These are phyloP conservation scores for Bujurquina vittata DNA, from an alignment of 2,113 vertebrate genomes.

Conservation along the genomic window DNA sequence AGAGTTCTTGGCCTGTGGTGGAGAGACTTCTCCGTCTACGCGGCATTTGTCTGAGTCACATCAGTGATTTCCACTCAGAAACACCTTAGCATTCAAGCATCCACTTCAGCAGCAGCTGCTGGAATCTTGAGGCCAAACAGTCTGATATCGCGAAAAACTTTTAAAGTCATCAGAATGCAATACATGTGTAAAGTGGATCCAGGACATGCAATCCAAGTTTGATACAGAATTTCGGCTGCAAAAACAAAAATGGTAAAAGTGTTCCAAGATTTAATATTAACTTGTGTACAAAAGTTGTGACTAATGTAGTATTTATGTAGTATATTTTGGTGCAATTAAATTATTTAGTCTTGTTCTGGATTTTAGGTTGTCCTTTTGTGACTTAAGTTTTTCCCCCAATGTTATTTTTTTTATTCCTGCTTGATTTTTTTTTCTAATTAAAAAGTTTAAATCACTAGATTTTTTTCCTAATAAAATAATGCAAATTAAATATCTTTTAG, in stretches of 20 bases:
- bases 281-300: too few relatives aligned
- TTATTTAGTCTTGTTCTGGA: too few relatives aligned
- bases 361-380: too few relatives aligned
- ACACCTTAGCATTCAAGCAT: slow-evolving; percentile 14
- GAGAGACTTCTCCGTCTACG: slow-evolving; percentile 60
- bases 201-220: background rate
- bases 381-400: too few relatives aligned
- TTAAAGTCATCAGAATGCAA: background rate
- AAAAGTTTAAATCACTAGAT: too few relatives aligned
- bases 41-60: slow-evolving; percentile 83
- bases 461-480: too few relatives aligned
- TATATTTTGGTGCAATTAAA: too few relatives aligned
- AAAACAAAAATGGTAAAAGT: background rate
- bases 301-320: too few relatives aligned
- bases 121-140: slow-evolving; percentile 3
- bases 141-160: slow-evolving; percentile 6
- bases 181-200: background rate
- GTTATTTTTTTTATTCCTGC: too few relatives aligned
- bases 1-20: slow-evolving; percentile 71
- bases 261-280: too few relatives aligned
- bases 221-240: background rate
- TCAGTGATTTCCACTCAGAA: slow-evolving; percentile 63
- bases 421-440: too few relatives aligned
- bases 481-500: too few relatives aligned
- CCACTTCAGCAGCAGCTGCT: slow-evolving; percentile 2